phyloP scores from a whole-genome alignment of 2,113 vertebrate species.

The Apteryx mantelli region DNA sequence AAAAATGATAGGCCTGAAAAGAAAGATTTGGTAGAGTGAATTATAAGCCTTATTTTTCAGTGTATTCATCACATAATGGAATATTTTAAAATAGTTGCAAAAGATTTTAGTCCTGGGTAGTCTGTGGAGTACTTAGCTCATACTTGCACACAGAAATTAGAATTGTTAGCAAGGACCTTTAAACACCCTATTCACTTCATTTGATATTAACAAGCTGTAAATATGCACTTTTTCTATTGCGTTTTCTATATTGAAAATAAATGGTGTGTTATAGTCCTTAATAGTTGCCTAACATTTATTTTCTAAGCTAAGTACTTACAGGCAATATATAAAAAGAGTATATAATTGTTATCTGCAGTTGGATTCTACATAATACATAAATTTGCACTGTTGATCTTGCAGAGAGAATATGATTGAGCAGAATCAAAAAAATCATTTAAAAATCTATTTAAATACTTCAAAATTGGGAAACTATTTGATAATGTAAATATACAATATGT shows the following conservation, averaged over 20 bases:
- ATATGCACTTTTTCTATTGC: background rate
- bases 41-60: no score
- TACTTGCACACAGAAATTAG: background rate
- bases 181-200: background rate
- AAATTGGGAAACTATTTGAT: background rate
- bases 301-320: background rate
- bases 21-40: no score
- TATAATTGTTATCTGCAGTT: background rate
- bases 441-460: background rate
- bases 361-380: accelerated
- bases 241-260: background rate
- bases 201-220: background rate
- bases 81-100: background rate
- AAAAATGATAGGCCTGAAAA: background rate
- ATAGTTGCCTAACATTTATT: background rate
- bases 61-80: background rate
- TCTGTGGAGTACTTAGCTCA: background rate
- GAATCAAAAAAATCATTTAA: background rate
- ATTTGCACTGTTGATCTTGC: background rate
- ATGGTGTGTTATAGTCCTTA: no score
- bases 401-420: background rate
- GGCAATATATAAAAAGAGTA: background rate
- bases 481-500: background rate
- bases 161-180: background rate
- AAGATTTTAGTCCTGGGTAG: background rate